These are phyloP conservation scores for Electrona antarctica DNA, from an alignment of 2,113 vertebrate species.

Conservation along the genomic window DNA sequence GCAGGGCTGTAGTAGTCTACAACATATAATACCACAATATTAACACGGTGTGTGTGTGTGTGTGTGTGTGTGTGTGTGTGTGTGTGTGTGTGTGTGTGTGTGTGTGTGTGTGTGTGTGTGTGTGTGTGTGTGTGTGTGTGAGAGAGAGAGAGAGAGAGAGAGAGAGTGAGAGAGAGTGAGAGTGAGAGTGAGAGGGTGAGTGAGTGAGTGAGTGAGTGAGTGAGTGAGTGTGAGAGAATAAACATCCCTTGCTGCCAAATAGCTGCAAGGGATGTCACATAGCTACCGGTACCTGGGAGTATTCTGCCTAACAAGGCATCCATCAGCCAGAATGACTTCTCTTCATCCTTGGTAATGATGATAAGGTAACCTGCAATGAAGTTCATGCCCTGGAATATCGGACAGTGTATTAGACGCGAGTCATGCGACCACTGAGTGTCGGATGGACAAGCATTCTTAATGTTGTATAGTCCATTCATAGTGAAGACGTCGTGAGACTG, in stretches of 20 bases:
- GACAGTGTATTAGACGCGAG: no score
- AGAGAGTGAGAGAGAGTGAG: not conserved
- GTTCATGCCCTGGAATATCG: constrained; percentile 91
- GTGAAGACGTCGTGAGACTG: no score
- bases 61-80: no score
- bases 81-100: not conserved
- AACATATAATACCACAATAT: not conserved
- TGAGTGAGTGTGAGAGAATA: constrained; percentile 2
- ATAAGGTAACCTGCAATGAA: constrained; percentile 94
- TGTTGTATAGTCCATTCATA: no score
- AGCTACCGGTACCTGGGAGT: constrained; percentile 89
- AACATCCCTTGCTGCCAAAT: not conserved
- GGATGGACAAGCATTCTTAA: no score
- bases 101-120: not conserved
- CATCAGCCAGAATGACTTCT: constrained; percentile 94
- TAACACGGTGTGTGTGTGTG: not conserved
- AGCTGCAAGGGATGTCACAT: not conserved
- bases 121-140: not conserved
- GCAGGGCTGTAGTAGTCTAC: constrained; percentile 89
- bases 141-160: no score
- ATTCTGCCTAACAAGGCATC: constrained; percentile 91
- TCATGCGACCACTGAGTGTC: no score
- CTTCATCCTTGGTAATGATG: constrained; percentile 91
- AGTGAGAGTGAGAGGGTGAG: not conserved
- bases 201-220: not conserved